phyloP scores from a whole-genome alignment of 2,113 vertebrate species.

The Trachemys scripta region DNA sequence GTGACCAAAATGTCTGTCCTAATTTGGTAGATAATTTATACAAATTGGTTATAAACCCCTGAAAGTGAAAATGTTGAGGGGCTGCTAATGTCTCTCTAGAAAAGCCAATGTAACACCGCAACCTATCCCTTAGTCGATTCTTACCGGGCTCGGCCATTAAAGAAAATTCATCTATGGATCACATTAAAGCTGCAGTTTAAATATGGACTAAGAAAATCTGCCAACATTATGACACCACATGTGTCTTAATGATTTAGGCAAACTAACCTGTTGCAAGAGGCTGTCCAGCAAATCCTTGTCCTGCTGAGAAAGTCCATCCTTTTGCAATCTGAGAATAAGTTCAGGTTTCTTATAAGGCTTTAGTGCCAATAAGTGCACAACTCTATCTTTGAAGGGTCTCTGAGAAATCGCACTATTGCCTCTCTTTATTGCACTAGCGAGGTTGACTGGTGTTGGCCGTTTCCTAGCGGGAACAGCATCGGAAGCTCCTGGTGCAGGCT shows the following conservation, averaged over 20 bases:
- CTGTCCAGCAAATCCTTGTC: constrained; percentile 94
- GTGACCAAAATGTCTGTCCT: rapidly evolving
- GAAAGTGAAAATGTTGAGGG: rapidly evolving
- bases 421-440: constrained; percentile 90
- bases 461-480: constrained; percentile 90
- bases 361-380: constrained; percentile 94
- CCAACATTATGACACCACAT: rapidly evolving
- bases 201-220: neutral
- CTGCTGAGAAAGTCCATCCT: constrained; percentile 89
- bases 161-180: neutral
- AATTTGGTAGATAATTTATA: neutral
- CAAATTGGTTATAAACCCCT: neutral
- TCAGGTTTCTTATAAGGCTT: constrained; percentile 97
- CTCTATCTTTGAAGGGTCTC: constrained; percentile 91
- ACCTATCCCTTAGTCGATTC: neutral
- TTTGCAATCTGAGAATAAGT: constrained; percentile 93
- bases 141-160: neutral
- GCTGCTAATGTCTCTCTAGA: neutral
- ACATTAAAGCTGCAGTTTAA: neutral
- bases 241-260: constrained; percentile 1
- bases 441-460: constrained; percentile 91
- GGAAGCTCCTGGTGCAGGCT: constrained; percentile 85
- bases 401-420: constrained; percentile 77
- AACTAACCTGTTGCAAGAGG: constrained; percentile 92
- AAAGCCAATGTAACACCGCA: rapidly evolving